Evolutionary conservation across 2,888 invertebrate genomes (phyloP).

Genomic region (Ommatoiulus sabulosus): DNA sequence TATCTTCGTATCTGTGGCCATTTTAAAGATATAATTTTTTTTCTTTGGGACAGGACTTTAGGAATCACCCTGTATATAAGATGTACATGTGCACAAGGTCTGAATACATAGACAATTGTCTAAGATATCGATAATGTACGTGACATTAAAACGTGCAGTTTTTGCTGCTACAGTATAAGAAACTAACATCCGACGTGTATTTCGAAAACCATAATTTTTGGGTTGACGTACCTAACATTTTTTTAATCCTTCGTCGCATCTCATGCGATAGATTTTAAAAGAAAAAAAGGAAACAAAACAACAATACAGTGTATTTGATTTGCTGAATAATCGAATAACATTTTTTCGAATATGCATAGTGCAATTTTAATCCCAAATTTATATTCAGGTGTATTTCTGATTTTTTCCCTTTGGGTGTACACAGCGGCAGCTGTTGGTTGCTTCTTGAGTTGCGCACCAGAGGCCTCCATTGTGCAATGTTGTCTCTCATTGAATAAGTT

Average conservation of each 20-base stretch:
- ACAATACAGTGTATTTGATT: neutral
- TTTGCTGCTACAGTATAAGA: too few relatives aligned
- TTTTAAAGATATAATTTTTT: too few relatives aligned
- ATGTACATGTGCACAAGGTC: too few relatives aligned
- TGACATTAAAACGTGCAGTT: too few relatives aligned
- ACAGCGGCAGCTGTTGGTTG: constrained; percentile 48
- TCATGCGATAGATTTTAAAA: neutral
- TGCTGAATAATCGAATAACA: neutral
- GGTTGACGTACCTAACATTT: neutral
- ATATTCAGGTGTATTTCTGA: constrained; percentile 39
- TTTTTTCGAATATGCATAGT: neutral
- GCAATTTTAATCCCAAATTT: neutral
- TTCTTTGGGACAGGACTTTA: too few relatives aligned
- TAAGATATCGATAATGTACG: too few relatives aligned
- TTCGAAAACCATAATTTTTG: neutral
- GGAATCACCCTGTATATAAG: too few relatives aligned
- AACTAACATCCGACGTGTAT: too few relatives aligned
- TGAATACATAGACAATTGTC: too few relatives aligned
- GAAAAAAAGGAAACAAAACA: neutral
- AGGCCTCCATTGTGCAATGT: constrained; percentile 37
- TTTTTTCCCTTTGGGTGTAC: constrained; percentile 8
- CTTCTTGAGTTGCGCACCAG: neutral
- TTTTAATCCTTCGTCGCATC: neutral
- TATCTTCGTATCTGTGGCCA: too few relatives aligned
- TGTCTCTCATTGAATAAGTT: constrained; percentile 50